These are phyloP conservation scores for Wasmannia auropunctata DNA, from an alignment of 1,140 invertebrate genomes.

Conservation along the genomic window DNA sequence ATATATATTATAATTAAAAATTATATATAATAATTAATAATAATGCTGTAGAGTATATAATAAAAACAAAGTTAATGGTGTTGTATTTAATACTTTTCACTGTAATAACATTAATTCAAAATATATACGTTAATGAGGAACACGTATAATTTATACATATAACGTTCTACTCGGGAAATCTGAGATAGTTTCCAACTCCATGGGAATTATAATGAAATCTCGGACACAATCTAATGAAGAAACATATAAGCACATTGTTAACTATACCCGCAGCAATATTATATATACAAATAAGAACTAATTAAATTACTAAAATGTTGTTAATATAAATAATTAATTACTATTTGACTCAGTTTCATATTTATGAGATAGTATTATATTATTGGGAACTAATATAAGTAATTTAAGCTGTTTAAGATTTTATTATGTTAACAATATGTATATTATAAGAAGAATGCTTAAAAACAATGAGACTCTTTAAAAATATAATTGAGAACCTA, in stretches of 20 bases:
- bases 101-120: not conserved
- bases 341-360: not conserved
- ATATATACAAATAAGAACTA: not conserved
- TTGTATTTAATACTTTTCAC: not conserved
- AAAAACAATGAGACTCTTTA: not conserved
- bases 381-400: not conserved
- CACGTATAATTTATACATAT: not conserved
- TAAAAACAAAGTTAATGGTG: not conserved
- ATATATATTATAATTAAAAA: not conserved
- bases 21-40: too few species aligned
- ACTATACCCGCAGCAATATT: not conserved
- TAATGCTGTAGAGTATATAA: too few species aligned
- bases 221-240: not conserved
- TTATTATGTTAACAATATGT: not conserved
- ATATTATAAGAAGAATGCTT: not conserved
- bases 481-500: not conserved
- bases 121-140: not conserved
- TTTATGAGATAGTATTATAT: not conserved
- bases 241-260: not conserved
- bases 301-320: not conserved
- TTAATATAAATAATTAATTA: not conserved
- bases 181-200: constrained; percentile 21
- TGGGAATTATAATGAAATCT: constrained; percentile 18
- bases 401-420: not conserved
- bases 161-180: not conserved